Conservation (phyloP, 2,888 invertebrate genomes). For the Atherix ibis region DNA sequence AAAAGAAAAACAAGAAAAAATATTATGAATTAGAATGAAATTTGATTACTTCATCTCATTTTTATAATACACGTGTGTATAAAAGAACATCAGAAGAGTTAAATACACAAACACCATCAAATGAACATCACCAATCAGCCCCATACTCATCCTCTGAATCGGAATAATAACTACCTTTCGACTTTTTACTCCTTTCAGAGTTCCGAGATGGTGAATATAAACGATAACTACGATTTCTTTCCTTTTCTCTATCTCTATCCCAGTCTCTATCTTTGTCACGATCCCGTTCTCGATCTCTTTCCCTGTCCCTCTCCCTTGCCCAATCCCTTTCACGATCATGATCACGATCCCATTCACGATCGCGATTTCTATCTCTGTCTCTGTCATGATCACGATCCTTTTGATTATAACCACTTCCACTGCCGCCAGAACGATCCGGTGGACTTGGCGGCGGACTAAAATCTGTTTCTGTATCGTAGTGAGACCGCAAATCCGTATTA, state of each 20-base stretch:
- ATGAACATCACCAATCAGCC: constrained; percentile 8
- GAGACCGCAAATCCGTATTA: constrained; percentile 32
- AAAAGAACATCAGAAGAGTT: too few species aligned
- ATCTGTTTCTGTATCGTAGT: constrained; percentile 47
- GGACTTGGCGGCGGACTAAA: constrained; percentile 49
- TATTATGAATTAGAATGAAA: too few species aligned
- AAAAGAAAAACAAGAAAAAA: too few species aligned
- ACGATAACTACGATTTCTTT: constrained; percentile 1
- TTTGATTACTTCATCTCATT: too few species aligned
- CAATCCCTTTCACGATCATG: constrained; percentile 1
- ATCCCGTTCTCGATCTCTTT: constrained; percentile 2
- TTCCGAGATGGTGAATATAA: constrained; percentile 4
- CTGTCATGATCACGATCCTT: constrained; percentile 11
- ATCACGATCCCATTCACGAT: constrained; percentile 2
- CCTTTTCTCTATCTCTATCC: background rate
- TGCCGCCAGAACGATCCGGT: constrained; percentile 31
- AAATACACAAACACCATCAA: too few species aligned
- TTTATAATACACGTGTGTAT: too few species aligned
- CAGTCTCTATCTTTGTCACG: background rate
- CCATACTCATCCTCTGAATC: constrained; percentile 6
- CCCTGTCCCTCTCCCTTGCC: constrained; percentile 1
- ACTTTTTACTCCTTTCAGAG: constrained; percentile 7
- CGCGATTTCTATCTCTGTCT: constrained; percentile 21
- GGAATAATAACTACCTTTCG: constrained; percentile 7
- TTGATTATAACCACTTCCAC: constrained; percentile 10